A percentile compares a stretch with the other conserved stretches of the same genome.
Conservation (phyloP, 2,888 invertebrate genomes). For the Amphipoea oculea region DNA sequence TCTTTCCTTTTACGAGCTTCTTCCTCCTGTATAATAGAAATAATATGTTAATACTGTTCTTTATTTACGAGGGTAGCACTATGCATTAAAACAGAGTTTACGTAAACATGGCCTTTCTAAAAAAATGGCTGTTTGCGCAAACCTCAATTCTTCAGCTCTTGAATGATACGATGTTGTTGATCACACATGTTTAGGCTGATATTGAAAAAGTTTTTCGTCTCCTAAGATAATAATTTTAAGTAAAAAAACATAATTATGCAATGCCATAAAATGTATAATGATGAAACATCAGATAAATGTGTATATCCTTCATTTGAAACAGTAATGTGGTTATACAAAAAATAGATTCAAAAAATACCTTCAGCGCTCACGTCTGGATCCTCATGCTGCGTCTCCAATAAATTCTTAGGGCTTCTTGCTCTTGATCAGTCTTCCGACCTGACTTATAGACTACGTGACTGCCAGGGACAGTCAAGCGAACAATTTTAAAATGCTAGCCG, state of each 20-base stretch:
- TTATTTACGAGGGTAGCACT: conserved; percentile 56
- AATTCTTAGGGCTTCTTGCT: conserved; percentile 89
- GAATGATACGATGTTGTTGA: conserved; percentile 44
- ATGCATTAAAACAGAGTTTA: conserved; percentile 58
- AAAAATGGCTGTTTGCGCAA: conserved; percentile 44
- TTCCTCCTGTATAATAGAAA: conserved; percentile 97
- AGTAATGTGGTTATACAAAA: conserved; percentile 86
- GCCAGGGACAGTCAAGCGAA: conserved; percentile 90
- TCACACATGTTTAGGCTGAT: conserved; percentile 37
- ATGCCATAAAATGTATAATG: conserved; percentile 54
- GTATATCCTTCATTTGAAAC: conserved; percentile 69
- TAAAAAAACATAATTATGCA: conserved; percentile 48
- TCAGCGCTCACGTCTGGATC: conserved; percentile 86
- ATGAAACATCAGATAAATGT: conserved; percentile 68
- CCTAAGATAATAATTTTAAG: conserved; percentile 49
- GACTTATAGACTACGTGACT: conserved; percentile 91
- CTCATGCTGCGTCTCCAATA: conserved; percentile 88
- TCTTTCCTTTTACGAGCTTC: conserved; percentile 98
- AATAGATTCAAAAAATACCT: conserved; percentile 90
- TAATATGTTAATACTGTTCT: conserved; percentile 80
- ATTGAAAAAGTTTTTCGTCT: conserved; percentile 34
- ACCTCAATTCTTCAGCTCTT: conserved; percentile 47
- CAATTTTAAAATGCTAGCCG: conserved; percentile 89
- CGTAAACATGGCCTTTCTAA: conserved; percentile 46
- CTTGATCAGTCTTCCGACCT: conserved; percentile 90